A percentile compares a stretch with the other conserved stretches of the same genome.
Conservation (phyloP, 2,797 vertebrate species). For the Neoniphon sammara region DNA sequence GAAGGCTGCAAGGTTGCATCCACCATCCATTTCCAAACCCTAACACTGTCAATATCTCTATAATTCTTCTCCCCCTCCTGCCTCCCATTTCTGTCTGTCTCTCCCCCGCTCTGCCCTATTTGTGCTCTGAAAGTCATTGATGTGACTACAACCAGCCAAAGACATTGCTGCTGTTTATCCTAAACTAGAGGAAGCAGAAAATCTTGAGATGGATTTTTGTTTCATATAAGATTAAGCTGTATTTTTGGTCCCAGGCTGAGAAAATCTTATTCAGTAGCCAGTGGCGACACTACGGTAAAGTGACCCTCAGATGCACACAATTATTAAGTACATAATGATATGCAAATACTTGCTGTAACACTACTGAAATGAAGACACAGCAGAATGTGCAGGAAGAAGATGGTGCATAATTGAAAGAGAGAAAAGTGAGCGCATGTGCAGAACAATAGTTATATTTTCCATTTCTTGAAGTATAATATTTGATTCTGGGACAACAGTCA, state of each 20-base stretch:
- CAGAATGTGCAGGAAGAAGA: conserved; percentile 22
- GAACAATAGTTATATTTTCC: neutral
- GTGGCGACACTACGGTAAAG: conserved; percentile 29
- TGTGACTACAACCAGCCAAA: conserved; percentile 32
- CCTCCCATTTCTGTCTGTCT: conserved; percentile 22
- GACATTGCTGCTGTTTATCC: conserved; percentile 51
- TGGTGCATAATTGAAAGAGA: neutral
- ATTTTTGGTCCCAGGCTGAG: conserved; percentile 8
- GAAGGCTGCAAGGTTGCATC: conserved; percentile 58
- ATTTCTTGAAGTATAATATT: neutral
- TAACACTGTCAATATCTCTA: conserved; percentile 50
- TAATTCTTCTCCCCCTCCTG: conserved; percentile 17
- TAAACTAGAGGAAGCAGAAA: conserved; percentile 56
- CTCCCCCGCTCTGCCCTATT: conserved; percentile 24
- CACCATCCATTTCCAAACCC: conserved; percentile 45
- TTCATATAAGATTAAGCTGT: conserved; percentile 49
- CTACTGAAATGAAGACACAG: conserved; percentile 38
- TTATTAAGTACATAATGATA: conserved; percentile 54
- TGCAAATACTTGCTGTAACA: conserved; percentile 52
- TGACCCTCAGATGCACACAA: conserved; percentile 49
- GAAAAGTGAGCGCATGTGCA: neutral
- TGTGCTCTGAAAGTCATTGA: conserved; percentile 44
- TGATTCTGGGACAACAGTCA: neutral
- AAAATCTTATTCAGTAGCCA: conserved; percentile 41
- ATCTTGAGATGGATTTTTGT: conserved; percentile 58